Conservation (phyloP, 1,140 invertebrate genomes). For the Anastrepha ludens region DNA sequence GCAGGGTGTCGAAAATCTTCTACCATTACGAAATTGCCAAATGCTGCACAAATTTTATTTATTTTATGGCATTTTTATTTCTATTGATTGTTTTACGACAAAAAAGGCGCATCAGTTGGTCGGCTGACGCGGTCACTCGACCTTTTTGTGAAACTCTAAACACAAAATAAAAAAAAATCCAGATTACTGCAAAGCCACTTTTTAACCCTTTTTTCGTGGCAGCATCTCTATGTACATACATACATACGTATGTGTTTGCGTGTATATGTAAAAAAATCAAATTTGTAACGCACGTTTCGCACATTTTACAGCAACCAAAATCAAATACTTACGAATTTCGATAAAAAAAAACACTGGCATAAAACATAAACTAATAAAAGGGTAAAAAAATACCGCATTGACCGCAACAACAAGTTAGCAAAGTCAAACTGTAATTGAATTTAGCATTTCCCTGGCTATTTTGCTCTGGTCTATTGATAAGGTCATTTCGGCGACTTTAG, state of each 20-base stretch:
- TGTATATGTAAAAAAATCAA: background rate
- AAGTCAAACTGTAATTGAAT: conserved; percentile 49
- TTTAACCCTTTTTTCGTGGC: background rate
- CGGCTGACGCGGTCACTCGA: background rate
- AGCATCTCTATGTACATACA: background rate
- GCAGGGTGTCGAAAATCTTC: conserved; percentile 22
- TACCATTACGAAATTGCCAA: conserved; percentile 33
- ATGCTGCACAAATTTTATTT: conserved; percentile 17
- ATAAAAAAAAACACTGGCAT: background rate
- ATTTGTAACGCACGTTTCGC: conserved; percentile 51
- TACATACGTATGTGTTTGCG: background rate
- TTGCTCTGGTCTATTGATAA: conserved; percentile 50
- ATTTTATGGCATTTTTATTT: background rate
- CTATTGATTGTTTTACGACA: background rate
- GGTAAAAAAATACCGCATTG: conserved; percentile 3
- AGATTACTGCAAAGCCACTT: background rate
- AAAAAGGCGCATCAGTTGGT: conserved; percentile 19
- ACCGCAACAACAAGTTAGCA: conserved; percentile 28
- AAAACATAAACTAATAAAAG: background rate
- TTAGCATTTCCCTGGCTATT: conserved; percentile 8
- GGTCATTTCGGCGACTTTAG: conserved; percentile 12
- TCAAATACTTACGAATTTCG: conserved; percentile 8
- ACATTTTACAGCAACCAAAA: conserved; percentile 38
- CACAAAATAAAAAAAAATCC: background rate
- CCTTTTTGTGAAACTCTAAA: background rate